phyloP scores from a whole-genome alignment of 2,113 vertebrate species.

The Thamnaconus septentrionalis region DNA sequence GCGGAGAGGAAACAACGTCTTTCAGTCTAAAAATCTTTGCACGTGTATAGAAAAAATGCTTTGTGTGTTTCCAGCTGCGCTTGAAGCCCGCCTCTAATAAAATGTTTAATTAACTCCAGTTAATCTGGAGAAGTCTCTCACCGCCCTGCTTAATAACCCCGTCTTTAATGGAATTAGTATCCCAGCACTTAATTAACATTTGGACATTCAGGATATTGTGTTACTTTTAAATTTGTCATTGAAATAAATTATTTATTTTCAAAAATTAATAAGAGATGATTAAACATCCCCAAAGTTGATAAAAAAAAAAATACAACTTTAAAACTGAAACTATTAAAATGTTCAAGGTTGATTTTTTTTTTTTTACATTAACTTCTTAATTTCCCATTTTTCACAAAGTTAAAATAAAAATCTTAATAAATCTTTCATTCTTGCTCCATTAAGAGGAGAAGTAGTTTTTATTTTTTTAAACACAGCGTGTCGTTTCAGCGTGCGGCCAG shows the following conservation, averaged over 20 bases:
- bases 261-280: too few species aligned
- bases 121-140: slow-evolving; percentile 4
- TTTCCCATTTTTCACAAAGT: too few species aligned
- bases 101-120: slow-evolving; percentile 30
- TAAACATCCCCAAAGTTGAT: background rate
- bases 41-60: slow-evolving; percentile 9
- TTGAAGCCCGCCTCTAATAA: slow-evolving; percentile 8
- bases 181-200: background rate
- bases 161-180: slow-evolving; percentile 20
- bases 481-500: background rate
- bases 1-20: too few species aligned
- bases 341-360: background rate
- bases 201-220: background rate
- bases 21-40: too few species aligned
- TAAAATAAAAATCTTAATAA: background rate
- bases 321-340: too few species aligned
- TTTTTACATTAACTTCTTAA: slow-evolving; percentile 2
- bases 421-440: slow-evolving; percentile 6
- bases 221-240: background rate
- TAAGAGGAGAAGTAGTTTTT: background rate
- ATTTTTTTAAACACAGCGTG: slow-evolving; percentile 1
- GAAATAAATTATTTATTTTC: background rate
- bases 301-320: background rate
- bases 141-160: slow-evolving; percentile 5
- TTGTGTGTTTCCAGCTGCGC: background rate